Evolutionary conservation across 1,140 invertebrate genomes (phyloP).

Genomic region (Conopomorpha cramerella): DNA sequence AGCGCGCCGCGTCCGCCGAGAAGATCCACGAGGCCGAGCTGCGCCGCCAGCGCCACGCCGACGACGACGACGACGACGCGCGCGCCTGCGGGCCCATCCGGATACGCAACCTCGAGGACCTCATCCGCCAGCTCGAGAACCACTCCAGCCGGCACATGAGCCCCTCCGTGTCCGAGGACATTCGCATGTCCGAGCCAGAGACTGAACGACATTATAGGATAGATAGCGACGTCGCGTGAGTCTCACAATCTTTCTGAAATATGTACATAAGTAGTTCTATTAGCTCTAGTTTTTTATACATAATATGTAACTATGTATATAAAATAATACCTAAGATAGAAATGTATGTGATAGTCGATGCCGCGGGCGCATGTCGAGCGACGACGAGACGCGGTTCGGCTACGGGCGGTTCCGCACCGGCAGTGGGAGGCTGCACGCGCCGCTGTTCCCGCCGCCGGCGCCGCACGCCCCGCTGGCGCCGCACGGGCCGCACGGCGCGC

Average conservation of each 20-base stretch:
- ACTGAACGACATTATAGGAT: slow-evolving; percentile 86
- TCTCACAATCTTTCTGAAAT: too few relatives aligned
- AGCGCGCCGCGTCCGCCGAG: slow-evolving; percentile 66
- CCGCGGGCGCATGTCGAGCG: slow-evolving; percentile 56
- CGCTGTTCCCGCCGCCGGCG: slow-evolving; percentile 70
- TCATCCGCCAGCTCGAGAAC: slow-evolving; percentile 88
- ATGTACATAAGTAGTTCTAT: too few relatives aligned
- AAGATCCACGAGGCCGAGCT: slow-evolving; percentile 67
- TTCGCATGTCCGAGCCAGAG: slow-evolving; percentile 89
- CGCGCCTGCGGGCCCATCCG: slow-evolving; percentile 75
- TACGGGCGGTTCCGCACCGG: slow-evolving; percentile 82
- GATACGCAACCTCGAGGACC: slow-evolving; percentile 88
- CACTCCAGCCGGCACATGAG: slow-evolving; percentile 87
- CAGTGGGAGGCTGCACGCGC: slow-evolving; percentile 62
- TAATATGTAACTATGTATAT: too few relatives aligned
- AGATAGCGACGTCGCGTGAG: too few relatives aligned
- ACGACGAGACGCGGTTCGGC: slow-evolving; percentile 73
- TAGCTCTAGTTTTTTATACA: too few relatives aligned
- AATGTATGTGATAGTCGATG: too few relatives aligned
- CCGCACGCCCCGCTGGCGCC: slow-evolving; percentile 53
- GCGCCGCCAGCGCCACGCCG: slow-evolving; percentile 35
- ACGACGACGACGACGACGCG: slow-evolving; percentile 73
- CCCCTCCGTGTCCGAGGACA: slow-evolving; percentile 88
- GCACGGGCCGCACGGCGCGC: slow-evolving; percentile 29
- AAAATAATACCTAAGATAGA: too few relatives aligned